Conservation (phyloP, 1,140 invertebrate genomes). For the Bombus difficillimus region DNA sequence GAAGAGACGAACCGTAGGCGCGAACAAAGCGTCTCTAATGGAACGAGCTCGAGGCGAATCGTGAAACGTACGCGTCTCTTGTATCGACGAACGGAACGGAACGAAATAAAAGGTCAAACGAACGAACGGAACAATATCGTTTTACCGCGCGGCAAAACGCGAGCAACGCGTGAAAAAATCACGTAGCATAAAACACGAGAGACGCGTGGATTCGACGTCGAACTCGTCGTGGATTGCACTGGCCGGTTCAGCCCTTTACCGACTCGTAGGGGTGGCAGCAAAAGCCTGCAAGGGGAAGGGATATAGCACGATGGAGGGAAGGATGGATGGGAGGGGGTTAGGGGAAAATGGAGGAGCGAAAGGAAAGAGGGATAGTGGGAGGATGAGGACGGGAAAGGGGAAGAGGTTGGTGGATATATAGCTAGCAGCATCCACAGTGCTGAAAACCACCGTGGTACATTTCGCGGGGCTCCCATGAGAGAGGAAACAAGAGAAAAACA, state of each 20-base stretch:
- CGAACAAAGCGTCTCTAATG: conserved; percentile 31
- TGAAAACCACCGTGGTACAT: conserved; percentile 69
- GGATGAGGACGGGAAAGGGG: conserved; percentile 32
- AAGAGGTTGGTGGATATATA: conserved; percentile 52
- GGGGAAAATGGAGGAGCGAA: neutral
- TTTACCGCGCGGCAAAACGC: neutral
- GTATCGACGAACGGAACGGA: neutral
- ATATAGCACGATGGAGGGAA: conserved; percentile 45
- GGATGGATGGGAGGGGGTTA: neutral
- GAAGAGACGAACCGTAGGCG: neutral
- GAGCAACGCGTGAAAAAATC: conserved; percentile 31
- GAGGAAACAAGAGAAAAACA: conserved; percentile 1
- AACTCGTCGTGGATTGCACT: conserved; percentile 68
- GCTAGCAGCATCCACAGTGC: conserved; percentile 60
- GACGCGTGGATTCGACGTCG: conserved; percentile 56
- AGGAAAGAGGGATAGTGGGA: conserved; percentile 24
- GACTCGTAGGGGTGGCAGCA: conserved; percentile 60
- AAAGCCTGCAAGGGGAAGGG: conserved; percentile 51
- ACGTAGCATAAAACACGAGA: neutral
- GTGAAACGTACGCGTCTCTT: neutral
- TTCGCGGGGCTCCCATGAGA: conserved; percentile 63
- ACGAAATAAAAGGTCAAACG: neutral
- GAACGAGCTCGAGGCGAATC: conserved; percentile 10
- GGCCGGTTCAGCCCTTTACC: conserved; percentile 70
- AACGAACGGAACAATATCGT: neutral